Evolutionary conservation across 2,797 vertebrate genomes (phyloP), one percentile per base, ranked within the genome.

Genomic region (Lepus townsendii): DNA sequence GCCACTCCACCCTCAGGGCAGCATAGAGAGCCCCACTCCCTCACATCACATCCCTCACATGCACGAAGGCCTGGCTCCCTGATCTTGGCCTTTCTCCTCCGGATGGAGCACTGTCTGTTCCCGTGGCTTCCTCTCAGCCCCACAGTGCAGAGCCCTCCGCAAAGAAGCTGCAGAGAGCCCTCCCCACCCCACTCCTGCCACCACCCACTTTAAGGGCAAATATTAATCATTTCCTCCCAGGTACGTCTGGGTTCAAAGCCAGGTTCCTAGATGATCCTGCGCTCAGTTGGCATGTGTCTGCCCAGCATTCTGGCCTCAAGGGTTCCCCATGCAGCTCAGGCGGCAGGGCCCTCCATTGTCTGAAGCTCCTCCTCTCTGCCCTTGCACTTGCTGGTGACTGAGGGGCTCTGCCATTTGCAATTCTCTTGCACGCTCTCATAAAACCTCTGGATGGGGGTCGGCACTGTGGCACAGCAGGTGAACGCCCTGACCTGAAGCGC

Each of bases 171-270:
- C 47, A 26, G 69, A 50, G 17, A 80, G 32, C 42, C 42, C 42
- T 47, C 42, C 42, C 42, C 42, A 47, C 42, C 42, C 42, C 42
- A 47, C 42, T 8, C 42, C 42, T 47, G 42, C 42, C 0, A 8
- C 42, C 12, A 6, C 13, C 13, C 14, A 32, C 78, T 92, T 95
- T 62, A 83, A 94, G 95, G 57, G 83, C 50, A 80, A 88, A 79
- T 90, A 90, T 83, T 72, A 92, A 65, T 77, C 24, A 91, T 91
- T 95, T 89, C 57, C 27, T 88, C 35, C n/a, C 32, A 73, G 57
- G 30, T 57, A 73, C 30, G 20, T 79, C 72, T 72, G 30, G 12
- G 76, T 82, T 71, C 73, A 84, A 83, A 86, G 86, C 24, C 38
- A 83, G 68, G 92, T 63, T 57, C 79, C 24, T 22, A 20, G 4